A percentile compares a stretch with the other conserved stretches of the same genome.
Evolutionary conservation across 1,140 invertebrate genomes (phyloP).

Genomic region (Dendrolimus kikuchii): DNA sequence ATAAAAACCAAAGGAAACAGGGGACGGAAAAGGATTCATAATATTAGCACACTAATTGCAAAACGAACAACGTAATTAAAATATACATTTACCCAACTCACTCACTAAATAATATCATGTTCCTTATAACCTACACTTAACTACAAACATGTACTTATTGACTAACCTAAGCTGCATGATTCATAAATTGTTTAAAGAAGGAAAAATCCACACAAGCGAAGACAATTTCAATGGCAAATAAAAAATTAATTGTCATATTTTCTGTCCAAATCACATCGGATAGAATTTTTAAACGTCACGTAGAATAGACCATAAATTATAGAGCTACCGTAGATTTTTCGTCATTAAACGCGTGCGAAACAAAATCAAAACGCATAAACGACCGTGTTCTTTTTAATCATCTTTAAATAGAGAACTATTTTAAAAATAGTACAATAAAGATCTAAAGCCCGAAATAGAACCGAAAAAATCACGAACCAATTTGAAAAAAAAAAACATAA

Average conservation of each 20-base stretch:
- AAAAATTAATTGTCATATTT: too few species aligned
- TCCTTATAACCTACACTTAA: constrained; percentile 53
- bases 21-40: constrained; percentile 45
- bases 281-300: too few species aligned
- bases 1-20: constrained; percentile 21
- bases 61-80: constrained; percentile 6
- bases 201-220: too few species aligned
- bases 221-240: too few species aligned
- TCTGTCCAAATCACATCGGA: too few species aligned
- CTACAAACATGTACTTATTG: constrained; percentile 47
- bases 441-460: constrained; percentile 18
- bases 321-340: too few species aligned
- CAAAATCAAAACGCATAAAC: not conserved
- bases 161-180: constrained; percentile 30
- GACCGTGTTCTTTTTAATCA: not conserved
- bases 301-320: too few species aligned
- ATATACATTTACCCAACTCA: constrained; percentile 26
- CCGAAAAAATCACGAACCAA: not conserved
- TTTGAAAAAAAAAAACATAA: constrained; percentile 15
- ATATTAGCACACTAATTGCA: constrained; percentile 40
- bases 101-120: constrained; percentile 42
- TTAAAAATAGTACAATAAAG: constrained; percentile 63
- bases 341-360: not conserved
- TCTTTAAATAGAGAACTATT: constrained; percentile 40
- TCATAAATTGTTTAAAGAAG: not conserved